phyloP scores from a whole-genome alignment of 2,113 vertebrate genomes.

The Bubo scandiacus region DNA sequence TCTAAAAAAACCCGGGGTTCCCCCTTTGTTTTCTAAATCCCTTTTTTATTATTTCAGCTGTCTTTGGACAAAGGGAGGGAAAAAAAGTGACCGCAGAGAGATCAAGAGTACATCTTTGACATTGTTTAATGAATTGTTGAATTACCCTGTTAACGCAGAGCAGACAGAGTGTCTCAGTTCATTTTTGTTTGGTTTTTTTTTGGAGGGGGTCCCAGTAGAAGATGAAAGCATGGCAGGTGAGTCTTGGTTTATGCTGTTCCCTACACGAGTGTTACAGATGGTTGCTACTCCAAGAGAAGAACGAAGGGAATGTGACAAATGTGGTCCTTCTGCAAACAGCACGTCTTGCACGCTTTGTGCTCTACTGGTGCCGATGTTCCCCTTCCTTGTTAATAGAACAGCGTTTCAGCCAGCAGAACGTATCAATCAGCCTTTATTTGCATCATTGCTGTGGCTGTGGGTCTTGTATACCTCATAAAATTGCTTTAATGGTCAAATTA shows the following conservation, averaged over 20 bases:
- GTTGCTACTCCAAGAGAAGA: background rate
- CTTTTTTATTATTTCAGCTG: constrained; percentile 61
- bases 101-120: constrained; percentile 8
- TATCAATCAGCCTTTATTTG: background rate
- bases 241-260: background rate
- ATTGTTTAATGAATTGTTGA: constrained; percentile 27
- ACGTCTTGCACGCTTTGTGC: background rate
- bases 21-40: constrained; percentile 32
- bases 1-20: background rate
- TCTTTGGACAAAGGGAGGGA: background rate
- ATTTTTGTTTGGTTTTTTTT: background rate
- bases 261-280: background rate
- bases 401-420: background rate
- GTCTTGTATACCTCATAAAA: background rate
- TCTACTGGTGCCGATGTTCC: background rate
- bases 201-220: background rate
- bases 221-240: background rate
- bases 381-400: background rate
- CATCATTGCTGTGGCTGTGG: background rate
- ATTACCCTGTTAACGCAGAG: background rate
- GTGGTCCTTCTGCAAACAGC: background rate
- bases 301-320: background rate
- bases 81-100: background rate
- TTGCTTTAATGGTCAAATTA: constrained; percentile 3
- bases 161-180: background rate